Base-by-base conservation (phyloP, 2,113 vertebrate species). In the Cyprinodon tularosa region DNA sequence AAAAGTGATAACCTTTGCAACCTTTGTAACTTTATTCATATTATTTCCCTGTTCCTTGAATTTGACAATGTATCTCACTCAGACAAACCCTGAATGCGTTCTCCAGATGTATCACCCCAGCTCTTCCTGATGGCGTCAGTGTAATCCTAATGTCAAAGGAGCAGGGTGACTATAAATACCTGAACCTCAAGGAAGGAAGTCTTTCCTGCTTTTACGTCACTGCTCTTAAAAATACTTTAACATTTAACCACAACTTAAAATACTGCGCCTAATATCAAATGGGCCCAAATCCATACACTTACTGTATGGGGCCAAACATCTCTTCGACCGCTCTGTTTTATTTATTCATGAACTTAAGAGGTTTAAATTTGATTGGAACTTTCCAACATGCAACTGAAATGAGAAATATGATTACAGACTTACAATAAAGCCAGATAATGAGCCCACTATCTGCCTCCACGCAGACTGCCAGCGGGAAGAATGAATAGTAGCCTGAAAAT, bases 111-210 rank as follows among this genome's bases (percentile, higher is more conserved):
- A 57, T 9, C 12, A 8, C 64, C 61, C 37, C 45, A 72, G 72
- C 68, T 84, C 89, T 92, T 93, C 81, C 90, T 91, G 86, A 81
- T 78, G 84, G 66, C 66, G 86, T 91, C 84, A 91, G 38, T 86
- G 64, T 86, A 71, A 72, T 74, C 64, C 83, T 66, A 59, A 78
- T 84, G 89, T 90, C 84, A 87, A 90, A 91, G 61, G 17, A 39
- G 64, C 72, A 47, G 61, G 63, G 68, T 7, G 50, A 84, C 86
- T 88, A 92, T 89, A 94, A 93, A 94, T 92, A 92, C 85, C 85
- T 83, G 78, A 64, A 84, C 76, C 62, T 76, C 77, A 77, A 84
- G 90, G 91, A 92, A 93, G 93, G 91, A 94, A 92, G 86, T 73
- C 71, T 83, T 91, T 92, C 90, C 91, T 91, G 80, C n/a, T 59